Conservation (phyloP, 2,113 vertebrate genomes). For the Austrofundulus limnaeus region DNA sequence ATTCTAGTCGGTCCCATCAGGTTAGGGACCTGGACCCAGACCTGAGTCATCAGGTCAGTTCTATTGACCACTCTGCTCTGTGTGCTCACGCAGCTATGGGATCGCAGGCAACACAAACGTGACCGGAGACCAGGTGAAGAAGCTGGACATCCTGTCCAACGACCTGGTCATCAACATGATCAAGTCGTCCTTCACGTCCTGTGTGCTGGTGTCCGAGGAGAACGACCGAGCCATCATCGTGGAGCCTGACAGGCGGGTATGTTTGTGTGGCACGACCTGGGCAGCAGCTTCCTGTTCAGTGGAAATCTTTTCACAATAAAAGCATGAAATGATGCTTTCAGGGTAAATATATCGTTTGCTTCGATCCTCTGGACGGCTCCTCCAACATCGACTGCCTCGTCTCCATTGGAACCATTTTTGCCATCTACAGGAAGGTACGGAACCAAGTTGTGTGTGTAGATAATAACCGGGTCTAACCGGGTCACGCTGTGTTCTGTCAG, state of each 20-base stretch:
- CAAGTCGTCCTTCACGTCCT: constrained; percentile 89
- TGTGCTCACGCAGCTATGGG: constrained; percentile 80
- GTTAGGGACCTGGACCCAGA: too few species aligned
- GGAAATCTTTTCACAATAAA: too few species aligned
- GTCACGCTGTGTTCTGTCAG: too few species aligned
- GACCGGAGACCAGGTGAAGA: constrained; percentile 95
- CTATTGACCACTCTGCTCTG: too few species aligned
- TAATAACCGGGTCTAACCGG: neutral
- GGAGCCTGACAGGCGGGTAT: constrained; percentile 85
- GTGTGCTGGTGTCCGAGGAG: constrained; percentile 91
- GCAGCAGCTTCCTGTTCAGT: too few species aligned
- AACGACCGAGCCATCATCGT: constrained; percentile 86
- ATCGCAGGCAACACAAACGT: constrained; percentile 91
- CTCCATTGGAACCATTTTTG: constrained; percentile 95
- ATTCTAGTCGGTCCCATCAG: too few species aligned
- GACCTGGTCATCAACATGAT: constrained; percentile 94
- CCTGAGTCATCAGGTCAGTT: too few species aligned
- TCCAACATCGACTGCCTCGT: constrained; percentile 98
- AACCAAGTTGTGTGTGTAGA: too few species aligned
- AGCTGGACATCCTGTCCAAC: constrained; percentile 93
- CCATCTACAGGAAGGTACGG: constrained; percentile 92
- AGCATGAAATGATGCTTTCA: constrained; percentile 63
- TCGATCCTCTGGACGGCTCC: constrained; percentile 96
- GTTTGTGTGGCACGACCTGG: too few species aligned
- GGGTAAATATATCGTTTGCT: constrained; percentile 97